A percentile compares a stretch with the other conserved stretches of the same genome.
Conservation (phyloP, 2,888 invertebrate genomes). For the Tetheella fluctuosa region DNA sequence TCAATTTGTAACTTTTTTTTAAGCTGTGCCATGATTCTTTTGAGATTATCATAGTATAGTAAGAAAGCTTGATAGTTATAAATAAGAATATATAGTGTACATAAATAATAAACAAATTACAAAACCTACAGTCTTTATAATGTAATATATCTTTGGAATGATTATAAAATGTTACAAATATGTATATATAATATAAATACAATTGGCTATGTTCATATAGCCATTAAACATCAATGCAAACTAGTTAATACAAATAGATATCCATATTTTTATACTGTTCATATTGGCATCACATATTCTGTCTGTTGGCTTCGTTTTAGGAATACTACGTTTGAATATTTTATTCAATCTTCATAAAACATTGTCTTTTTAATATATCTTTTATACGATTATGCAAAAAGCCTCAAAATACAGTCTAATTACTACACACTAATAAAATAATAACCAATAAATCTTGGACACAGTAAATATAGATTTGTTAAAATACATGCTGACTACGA, state of each 20-base stretch:
- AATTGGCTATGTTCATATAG: conserved; percentile 4
- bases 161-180: conserved; percentile 46
- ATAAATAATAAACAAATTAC: conserved; percentile 32
- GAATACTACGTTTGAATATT: conserved; percentile 42
- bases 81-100: conserved; percentile 3
- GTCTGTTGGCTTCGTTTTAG: conserved; percentile 57
- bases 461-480: conserved; percentile 4
- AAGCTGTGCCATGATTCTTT: too few species aligned
- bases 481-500: neutral
- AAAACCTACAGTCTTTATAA: conserved; percentile 55
- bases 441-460: conserved; percentile 17
- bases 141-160: conserved; percentile 72
- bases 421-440: conserved; percentile 51
- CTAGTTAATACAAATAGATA: conserved; percentile 27
- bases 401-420: conserved; percentile 72
- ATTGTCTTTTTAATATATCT: conserved; percentile 56
- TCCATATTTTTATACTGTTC: conserved; percentile 31
- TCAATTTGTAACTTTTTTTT: too few species aligned
- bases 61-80: neutral
- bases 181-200: conserved; percentile 9
- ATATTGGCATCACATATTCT: conserved; percentile 59
- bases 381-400: conserved; percentile 58
- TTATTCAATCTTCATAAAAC: conserved; percentile 41
- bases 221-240: neutral
- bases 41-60: neutral